Evolutionary conservation across 1,140 invertebrate species (phyloP).

Genomic region (Varroa destructor): DNA sequence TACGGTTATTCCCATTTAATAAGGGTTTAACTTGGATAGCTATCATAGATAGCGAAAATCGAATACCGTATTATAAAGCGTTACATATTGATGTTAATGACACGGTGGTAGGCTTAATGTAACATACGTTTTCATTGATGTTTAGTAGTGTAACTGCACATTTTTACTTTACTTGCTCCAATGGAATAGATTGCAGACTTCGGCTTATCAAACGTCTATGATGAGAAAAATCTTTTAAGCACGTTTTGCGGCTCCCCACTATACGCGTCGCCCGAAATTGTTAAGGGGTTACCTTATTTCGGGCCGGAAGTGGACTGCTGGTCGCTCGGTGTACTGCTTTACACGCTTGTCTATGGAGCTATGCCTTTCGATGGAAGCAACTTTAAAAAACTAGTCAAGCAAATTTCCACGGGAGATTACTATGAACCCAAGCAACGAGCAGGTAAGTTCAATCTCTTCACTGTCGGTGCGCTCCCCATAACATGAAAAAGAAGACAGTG

Average conservation of each 20-base stretch:
- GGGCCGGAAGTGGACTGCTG: slow-evolving; percentile 88
- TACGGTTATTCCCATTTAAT: no score
- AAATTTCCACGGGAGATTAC: slow-evolving; percentile 92
- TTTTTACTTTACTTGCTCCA: slow-evolving; percentile 27
- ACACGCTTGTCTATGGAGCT: slow-evolving; percentile 94
- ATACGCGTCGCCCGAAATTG: slow-evolving; percentile 97
- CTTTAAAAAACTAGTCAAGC: slow-evolving; percentile 87
- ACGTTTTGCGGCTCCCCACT: slow-evolving; percentile 96
- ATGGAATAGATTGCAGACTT: slow-evolving; percentile 83
- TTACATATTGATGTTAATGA: no score
- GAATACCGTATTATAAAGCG: no score
- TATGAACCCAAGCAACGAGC: slow-evolving; percentile 89
- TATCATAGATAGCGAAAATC: no score
- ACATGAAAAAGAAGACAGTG: no score
- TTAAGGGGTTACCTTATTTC: slow-evolving; percentile 89
- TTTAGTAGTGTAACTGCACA: neutral
- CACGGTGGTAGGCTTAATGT: no score
- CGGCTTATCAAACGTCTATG: slow-evolving; percentile 93
- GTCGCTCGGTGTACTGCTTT: slow-evolving; percentile 91
- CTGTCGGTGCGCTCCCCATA: no score
- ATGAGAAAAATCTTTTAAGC: slow-evolving; percentile 61
- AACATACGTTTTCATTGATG: no score
- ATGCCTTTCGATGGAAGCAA: slow-evolving; percentile 99
- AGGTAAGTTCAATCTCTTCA: slow-evolving; percentile 48
- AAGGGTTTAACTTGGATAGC: no score